A percentile compares a stretch with the other conserved stretches of the same genome.
Conservation (phyloP, 2,797 vertebrate genomes). For the Leuciscus waleckii region DNA sequence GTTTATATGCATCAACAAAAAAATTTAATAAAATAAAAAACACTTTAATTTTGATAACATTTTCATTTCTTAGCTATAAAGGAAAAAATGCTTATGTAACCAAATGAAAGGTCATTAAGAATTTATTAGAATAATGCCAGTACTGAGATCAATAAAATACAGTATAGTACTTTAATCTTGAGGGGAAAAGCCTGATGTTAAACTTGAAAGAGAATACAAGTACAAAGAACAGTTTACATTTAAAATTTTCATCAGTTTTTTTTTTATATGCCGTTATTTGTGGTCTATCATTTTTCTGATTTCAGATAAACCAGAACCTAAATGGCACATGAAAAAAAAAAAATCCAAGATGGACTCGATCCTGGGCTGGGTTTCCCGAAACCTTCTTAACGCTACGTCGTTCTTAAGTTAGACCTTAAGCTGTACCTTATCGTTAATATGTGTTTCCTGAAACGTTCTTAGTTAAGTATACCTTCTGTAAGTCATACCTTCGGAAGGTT, state of each 20-base stretch:
- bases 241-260: neutral
- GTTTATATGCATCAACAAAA: neutral
- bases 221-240: neutral
- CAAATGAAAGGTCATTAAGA: slow-evolving; percentile 17
- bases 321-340: too few species aligned
- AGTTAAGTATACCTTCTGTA: too few species aligned
- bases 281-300: neutral
- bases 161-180: neutral
- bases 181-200: neutral
- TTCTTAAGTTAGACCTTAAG: too few species aligned
- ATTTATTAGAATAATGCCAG: neutral
- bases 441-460: too few species aligned
- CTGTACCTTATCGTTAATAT: too few species aligned
- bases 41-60: neutral
- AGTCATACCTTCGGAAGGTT: too few species aligned
- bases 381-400: too few species aligned
- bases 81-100: neutral
- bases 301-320: neutral
- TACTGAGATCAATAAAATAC: neutral
- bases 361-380: too few species aligned
- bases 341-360: neutral
- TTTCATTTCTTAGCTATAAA: neutral
- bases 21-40: too few species aligned
- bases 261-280: neutral
- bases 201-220: too few species aligned